Evolutionary conservation across 2,888 invertebrate species (phyloP).

Genomic region (Geophilus truncorum): DNA sequence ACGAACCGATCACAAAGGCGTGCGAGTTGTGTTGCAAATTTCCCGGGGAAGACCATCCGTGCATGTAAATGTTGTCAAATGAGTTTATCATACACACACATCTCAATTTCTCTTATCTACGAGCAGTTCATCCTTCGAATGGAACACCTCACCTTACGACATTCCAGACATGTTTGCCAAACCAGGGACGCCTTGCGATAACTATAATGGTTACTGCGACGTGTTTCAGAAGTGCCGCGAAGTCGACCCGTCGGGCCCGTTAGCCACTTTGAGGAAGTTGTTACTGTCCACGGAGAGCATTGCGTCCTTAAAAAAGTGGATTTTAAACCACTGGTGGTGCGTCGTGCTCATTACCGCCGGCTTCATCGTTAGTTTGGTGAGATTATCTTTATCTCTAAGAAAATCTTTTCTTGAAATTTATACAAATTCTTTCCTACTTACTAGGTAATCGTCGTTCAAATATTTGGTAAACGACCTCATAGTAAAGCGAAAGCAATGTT

Average conservation of each 20-base stretch:
- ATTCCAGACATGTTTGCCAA: constrained; percentile 90
- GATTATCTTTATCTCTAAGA: too few species aligned
- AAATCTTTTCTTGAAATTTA: background rate
- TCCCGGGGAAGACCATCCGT: constrained; percentile 73
- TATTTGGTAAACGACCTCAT: constrained; percentile 39
- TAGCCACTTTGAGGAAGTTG: constrained; percentile 80
- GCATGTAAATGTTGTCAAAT: constrained; percentile 55
- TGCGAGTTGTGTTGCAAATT: constrained; percentile 89
- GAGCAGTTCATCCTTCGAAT: constrained; percentile 73
- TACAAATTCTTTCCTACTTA: background rate
- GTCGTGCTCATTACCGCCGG: constrained; percentile 70
- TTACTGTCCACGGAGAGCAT: constrained; percentile 83
- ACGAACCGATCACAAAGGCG: constrained; percentile 75
- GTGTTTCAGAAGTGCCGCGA: constrained; percentile 75
- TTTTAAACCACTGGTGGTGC: constrained; percentile 85
- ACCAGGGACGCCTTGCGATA: constrained; percentile 89
- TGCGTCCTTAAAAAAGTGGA: constrained; percentile 80
- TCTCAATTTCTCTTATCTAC: constrained; percentile 30
- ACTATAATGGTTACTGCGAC: constrained; percentile 79
- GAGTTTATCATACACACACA: background rate
- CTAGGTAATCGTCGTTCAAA: constrained; percentile 38
- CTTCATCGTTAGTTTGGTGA: constrained; percentile 70
- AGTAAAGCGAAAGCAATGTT: constrained; percentile 37
- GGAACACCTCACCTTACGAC: constrained; percentile 83
- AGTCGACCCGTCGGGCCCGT: constrained; percentile 86